Conservation (phyloP, 1,140 invertebrate species). For the Drosophila pseudoananassae region DNA sequence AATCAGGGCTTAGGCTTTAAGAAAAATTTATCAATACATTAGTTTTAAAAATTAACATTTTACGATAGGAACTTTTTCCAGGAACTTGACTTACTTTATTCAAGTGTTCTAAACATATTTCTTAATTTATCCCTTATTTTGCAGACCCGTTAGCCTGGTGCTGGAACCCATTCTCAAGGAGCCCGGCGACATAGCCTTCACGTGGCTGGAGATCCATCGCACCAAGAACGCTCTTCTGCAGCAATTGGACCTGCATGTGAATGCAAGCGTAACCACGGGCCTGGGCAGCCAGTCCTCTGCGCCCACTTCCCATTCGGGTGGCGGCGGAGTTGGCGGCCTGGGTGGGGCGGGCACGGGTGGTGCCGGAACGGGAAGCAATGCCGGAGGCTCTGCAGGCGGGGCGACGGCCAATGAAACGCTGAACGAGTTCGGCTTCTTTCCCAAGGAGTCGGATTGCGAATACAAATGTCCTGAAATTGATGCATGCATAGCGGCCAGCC, state of each 20-base stretch:
- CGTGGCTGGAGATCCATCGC: slow-evolving; percentile 90
- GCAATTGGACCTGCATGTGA: slow-evolving; percentile 86
- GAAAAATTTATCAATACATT: too few relatives aligned
- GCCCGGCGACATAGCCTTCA: slow-evolving; percentile 88
- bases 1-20: too few relatives aligned
- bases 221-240: slow-evolving; percentile 87
- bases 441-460: slow-evolving; percentile 86
- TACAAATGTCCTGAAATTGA: slow-evolving; percentile 94
- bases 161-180: slow-evolving; percentile 90
- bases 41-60: too few relatives aligned
- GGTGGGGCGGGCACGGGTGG: slow-evolving; percentile 53
- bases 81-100: not conserved
- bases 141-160: slow-evolving; percentile 86
- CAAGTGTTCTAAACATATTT: not conserved
- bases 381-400: slow-evolving; percentile 34
- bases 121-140: slow-evolving; percentile 14
- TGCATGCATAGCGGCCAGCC: slow-evolving; percentile 92
- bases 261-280: slow-evolving; percentile 77
- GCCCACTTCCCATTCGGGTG: slow-evolving; percentile 9
- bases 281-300: slow-evolving; percentile 45
- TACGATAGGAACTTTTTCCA: too few relatives aligned
- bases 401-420: slow-evolving; percentile 85
- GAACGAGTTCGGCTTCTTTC: slow-evolving; percentile 80
- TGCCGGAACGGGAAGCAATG: slow-evolving; percentile 23
- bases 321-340: slow-evolving; percentile 27